Evolutionary conservation across 1,140 invertebrate species (phyloP).

Genomic region (Dermatophagoides farinae): DNA sequence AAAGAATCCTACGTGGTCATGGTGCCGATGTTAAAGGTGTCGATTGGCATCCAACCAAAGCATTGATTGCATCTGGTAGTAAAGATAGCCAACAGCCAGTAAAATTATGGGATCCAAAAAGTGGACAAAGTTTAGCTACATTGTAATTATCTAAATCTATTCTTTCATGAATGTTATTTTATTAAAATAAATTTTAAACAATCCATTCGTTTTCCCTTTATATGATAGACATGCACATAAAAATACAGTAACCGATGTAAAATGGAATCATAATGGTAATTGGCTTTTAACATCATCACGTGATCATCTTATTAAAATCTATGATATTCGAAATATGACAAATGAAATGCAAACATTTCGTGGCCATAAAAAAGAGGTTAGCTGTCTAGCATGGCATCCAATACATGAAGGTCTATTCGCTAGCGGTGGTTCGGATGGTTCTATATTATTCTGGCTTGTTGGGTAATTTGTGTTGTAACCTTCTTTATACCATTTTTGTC

Average conservation of each 20-base stretch:
- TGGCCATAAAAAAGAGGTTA: conserved; percentile 95
- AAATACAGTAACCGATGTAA: conserved; percentile 94
- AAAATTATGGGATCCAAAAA: conserved; percentile 97
- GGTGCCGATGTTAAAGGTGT: conserved; percentile 98
- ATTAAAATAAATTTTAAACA: neutral
- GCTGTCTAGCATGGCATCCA: conserved; percentile 91
- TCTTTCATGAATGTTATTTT: conserved; percentile 35
- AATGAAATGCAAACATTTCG: conserved; percentile 88
- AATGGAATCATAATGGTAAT: conserved; percentile 98
- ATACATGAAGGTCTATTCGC: conserved; percentile 86
- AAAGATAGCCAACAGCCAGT: conserved; percentile 99
- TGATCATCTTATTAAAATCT: conserved; percentile 92
- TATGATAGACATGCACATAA: conserved; percentile 71
- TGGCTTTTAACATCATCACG: conserved; percentile 96
- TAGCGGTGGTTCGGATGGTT: conserved; percentile 89
- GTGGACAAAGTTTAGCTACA: conserved; percentile 47
- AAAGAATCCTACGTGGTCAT: conserved; percentile 45
- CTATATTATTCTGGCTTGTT: conserved; percentile 95
- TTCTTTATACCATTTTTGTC: conserved; percentile 10
- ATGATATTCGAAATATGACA: conserved; percentile 80
- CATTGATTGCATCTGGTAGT: conserved; percentile 86
- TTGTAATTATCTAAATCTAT: conserved; percentile 30
- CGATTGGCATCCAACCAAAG: conserved; percentile 97
- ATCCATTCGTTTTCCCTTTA: conserved; percentile 27
- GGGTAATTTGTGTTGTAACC: conserved; percentile 40